Evolutionary conservation across 2,888 invertebrate species (phyloP), one percentile per base, ranked within the genome.

Genomic region (Athalia rosae): DNA sequence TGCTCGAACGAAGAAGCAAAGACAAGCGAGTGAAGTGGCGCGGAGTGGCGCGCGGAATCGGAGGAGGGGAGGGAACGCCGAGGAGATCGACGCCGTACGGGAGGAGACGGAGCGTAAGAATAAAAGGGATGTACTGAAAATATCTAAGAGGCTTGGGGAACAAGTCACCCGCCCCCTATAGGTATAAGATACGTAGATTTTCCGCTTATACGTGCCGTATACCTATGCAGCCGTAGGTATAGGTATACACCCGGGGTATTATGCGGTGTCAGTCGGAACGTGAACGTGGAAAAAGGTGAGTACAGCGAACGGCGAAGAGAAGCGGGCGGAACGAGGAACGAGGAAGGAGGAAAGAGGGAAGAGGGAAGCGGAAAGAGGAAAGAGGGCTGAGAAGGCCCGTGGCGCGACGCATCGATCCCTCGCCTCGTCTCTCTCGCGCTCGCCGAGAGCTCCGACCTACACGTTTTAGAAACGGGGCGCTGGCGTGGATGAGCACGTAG

Each of bases 391-490:
- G 59, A 45, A 71, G 86, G 85, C 86, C 83, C 85, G 84, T 85
- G 87, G 86, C 87, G 87, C 87, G 87, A 87, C 87, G 86, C 86
- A 88, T 88, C 88, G 88, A 88, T 88, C 88, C 87, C 84, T 82
- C 83, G 80, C 47, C 64, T 28, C 67, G 73, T 79, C 77, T 74
- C 76, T 64, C 77, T 67, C 69, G 63, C 80, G 67, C 79, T 48
- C 11, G 61, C 56, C n/a, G n/a, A 28, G 61, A 28, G 74, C 47
- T 15, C 15, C 47, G 61, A 59, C 74, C 74, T 71, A 61, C 61
- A 62, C 74, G 74, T 74, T 28, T 28, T 28, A 50, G 47, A 74
- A 47, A 59, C 59, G 61, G 61, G 61, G 74, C 50, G 74, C 74
- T 53, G 74, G 48, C 74, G 61, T 61, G 74, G 62, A 74, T 43